Evolutionary conservation across 2,797 vertebrate species (phyloP).

Genomic region (Eremophila alpestris): DNA sequence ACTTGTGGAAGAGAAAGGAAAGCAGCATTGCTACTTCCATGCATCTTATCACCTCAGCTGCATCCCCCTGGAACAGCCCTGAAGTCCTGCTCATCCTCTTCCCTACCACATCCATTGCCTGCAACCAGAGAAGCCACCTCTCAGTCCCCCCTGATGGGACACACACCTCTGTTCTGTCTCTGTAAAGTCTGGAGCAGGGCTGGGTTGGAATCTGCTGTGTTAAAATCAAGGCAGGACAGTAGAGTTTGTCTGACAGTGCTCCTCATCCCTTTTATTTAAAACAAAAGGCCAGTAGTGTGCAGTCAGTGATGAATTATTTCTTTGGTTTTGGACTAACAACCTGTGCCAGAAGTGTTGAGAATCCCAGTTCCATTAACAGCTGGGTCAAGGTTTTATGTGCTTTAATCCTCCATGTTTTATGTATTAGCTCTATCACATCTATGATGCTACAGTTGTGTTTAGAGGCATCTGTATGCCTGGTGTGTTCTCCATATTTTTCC

Average conservation of each 20-base stretch:
- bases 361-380: neutral
- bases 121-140: neutral
- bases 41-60: neutral
- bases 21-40: neutral
- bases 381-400: neutral
- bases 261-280: conserved; percentile 1
- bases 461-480: neutral
- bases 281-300: neutral
- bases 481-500: neutral
- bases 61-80: neutral
- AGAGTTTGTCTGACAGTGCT: neutral
- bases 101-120: accelerated
- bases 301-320: conserved; percentile 19
- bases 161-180: neutral
- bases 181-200: neutral
- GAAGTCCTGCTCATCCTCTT: neutral
- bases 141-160: neutral
- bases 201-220: neutral
- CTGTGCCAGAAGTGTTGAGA: neutral
- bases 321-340: neutral
- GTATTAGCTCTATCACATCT: neutral
- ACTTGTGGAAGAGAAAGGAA: neutral
- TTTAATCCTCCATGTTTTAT: conserved; percentile 23
- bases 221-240: neutral
- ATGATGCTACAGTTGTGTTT: neutral